Evolutionary conservation across 2,797 vertebrate genomes (phyloP), one percentile per base, ranked within the genome.

Genomic region (Scyliorhinus canicula): DNA sequence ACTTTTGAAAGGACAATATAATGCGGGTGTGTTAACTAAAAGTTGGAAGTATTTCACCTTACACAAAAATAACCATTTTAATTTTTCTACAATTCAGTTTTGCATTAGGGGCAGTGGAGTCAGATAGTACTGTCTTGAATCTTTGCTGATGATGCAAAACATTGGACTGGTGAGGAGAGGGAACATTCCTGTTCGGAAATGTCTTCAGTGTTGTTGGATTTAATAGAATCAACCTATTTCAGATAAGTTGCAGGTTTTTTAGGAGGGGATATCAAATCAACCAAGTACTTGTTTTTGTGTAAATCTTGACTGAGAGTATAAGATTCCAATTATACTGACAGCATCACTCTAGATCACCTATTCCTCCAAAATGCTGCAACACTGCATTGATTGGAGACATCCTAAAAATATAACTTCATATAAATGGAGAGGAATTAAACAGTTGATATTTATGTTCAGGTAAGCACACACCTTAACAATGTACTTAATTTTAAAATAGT

Each of bases 101-200:
- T 47, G 19, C 40, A 8, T 44, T 47, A 82, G 2, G 40, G 40
- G 21, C 19, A 82, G 44, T 19, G 77, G n/a, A 82, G 47, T 40
- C 47, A 40, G 24, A 82, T 19, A 47, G 77, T 24, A 82, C 19
- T 7, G 40, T 40, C 77, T 47, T 82, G 24, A 82, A 82, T 82
- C 19, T 24, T 82, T 82, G 44, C 77, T 44, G 40, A 82, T 82
- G 77, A 82, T 44, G 77, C 77, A 82, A 40, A 4, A 24, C 19
- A 44, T 47, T 82, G 14, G 40, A 47, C 44, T 44, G 19, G 4
- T 21, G 24, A 6, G 19, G 28, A 19, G 0, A 40, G n/a, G 77
- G 69, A 91, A 77, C 65, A 40, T 90, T 82, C 95, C 79, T 94
- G 93, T 63, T 28, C 95, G 95, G 95, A 95, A 93, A 95, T 96